Base-by-base conservation (phyloP, 2,797 vertebrate species). In the Oryzias sinensis region DNA sequence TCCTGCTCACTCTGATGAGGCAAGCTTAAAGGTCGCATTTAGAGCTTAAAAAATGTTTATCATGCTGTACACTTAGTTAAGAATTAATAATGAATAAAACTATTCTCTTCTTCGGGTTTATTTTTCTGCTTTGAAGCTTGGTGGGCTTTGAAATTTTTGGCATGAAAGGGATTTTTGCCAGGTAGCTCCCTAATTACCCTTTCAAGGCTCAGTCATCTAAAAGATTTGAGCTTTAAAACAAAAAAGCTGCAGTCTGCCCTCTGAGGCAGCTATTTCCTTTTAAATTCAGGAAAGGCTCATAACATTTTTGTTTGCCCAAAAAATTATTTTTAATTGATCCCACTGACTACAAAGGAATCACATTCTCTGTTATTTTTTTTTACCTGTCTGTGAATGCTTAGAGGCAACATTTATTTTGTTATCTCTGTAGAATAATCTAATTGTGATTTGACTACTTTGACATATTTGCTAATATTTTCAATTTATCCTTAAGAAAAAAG, bases 121-220 rank as follows among this genome's bases (percentile, higher is more conserved):
- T 55, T 81, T 69, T 37, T 37, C 11, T 71, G 54, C 77, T 81
- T 81, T 72, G 70, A 83, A 84, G 77, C 72, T 65, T 44, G 52
- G 60, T 57, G 70, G 53, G 64, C 77, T 87, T 85, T 87, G 72
- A 87, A 85, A 86, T 79, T 53, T 42, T 68, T 49, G 60, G 53
- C 72, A 82, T 88, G 73, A 77, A 74, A 89, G 70, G 67, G 62
- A 62, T 70, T 80, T 80, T 74, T 81, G 56, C 79, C 74, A 87
- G 81, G 84, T 75, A 86, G 71, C 62, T 67, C 50, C 72, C 62
- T 88, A 86, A 89, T 89, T 83, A 83, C 70, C 65, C 71, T 78
- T 86, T 65, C 72, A 76, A 82, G 74, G 70, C 59, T 56, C 50
- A 56, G 43, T 65, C 74, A 64, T 79, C 57, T 56, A 55, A 74